Conservation (phyloP, 2,113 vertebrate species). For the Cariama cristata region DNA sequence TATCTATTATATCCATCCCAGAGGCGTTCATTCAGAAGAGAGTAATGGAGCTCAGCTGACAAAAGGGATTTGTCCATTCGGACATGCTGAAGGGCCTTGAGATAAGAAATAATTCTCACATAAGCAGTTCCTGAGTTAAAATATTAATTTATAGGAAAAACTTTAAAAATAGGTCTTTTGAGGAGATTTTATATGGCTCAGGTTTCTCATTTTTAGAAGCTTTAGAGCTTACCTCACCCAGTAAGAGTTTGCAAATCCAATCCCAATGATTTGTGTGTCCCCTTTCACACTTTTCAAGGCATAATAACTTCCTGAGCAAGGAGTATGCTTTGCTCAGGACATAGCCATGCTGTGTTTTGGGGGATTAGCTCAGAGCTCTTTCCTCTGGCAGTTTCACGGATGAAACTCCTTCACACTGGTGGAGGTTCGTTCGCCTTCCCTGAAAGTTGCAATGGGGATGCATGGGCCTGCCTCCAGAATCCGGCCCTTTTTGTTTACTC, state of each 20-base stretch:
- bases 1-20: slow-evolving; percentile 53
- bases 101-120: slow-evolving; percentile 56
- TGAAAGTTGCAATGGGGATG: neutral
- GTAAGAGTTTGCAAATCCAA: slow-evolving; percentile 16
- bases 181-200: slow-evolving; percentile 31
- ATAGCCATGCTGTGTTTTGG: neutral
- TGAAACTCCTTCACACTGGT: neutral
- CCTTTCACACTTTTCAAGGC: neutral
- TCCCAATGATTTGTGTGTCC: neutral
- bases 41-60: slow-evolving; percentile 69
- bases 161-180: slow-evolving; percentile 45
- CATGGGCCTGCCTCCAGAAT: neutral
- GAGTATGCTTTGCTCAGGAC: neutral
- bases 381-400: neutral
- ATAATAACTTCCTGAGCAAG: neutral
- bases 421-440: fast-evolving
- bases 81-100: slow-evolving; percentile 56
- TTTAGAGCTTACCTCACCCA: slow-evolving; percentile 24
- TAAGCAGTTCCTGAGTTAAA: slow-evolving; percentile 50
- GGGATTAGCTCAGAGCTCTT: neutral
- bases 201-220: slow-evolving; percentile 25
- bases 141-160: slow-evolving; percentile 63
- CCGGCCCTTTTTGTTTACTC: neutral
- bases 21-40: slow-evolving; percentile 44
- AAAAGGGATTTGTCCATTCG: slow-evolving; percentile 67